A percentile compares a stretch with the other conserved stretches of the same genome.
Evolutionary conservation across 2,797 vertebrate genomes (phyloP).

Genomic region (Lophotriccus pileatus): DNA sequence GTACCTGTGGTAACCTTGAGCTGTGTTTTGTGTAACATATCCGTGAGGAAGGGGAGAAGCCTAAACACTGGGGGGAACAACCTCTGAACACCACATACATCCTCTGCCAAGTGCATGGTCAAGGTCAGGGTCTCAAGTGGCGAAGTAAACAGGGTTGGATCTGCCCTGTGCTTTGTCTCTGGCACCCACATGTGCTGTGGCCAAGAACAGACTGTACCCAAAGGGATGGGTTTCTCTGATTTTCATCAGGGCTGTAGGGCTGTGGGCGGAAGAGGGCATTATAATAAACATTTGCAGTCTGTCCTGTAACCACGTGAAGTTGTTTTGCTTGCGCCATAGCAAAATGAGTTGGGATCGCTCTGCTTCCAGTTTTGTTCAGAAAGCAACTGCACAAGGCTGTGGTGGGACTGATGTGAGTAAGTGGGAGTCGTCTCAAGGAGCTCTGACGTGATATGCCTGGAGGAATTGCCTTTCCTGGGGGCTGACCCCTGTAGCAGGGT

Average conservation of each 20-base stretch:
- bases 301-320: neutral
- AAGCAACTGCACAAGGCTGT: neutral
- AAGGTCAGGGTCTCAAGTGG: neutral
- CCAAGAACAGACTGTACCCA: neutral
- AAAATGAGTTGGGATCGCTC: neutral
- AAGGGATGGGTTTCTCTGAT: neutral
- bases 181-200: neutral
- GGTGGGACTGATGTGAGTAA: neutral
- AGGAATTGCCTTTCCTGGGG: neutral
- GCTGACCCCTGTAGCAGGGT: neutral
- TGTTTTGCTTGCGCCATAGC: neutral
- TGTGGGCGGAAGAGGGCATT: neutral
- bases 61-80: neutral
- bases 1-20: neutral
- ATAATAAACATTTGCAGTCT: neutral
- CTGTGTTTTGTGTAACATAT: neutral
- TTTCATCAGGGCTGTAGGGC: neutral
- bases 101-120: neutral
- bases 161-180: neutral
- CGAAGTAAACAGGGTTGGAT: neutral
- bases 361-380: neutral
- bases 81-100: neutral
- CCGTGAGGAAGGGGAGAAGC: neutral
- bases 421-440: neutral
- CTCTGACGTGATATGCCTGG: neutral